Evolutionary conservation across 1,140 invertebrate genomes (phyloP).

Genomic region (Gonioctena quinquepunctata): DNA sequence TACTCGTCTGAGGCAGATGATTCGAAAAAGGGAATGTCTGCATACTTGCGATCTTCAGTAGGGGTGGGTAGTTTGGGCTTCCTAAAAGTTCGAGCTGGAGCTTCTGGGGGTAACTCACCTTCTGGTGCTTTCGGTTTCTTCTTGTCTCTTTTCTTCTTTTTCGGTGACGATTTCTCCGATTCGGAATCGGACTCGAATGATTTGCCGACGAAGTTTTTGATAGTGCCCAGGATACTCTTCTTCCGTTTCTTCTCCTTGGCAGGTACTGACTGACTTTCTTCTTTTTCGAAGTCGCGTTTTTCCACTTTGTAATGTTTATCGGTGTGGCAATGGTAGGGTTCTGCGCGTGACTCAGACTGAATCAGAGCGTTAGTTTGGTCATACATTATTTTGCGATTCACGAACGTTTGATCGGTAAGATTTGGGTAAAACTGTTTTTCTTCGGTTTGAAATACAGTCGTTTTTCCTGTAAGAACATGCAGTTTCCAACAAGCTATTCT

Average conservation of each 20-base stretch:
- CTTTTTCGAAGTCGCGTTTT: conserved; percentile 15
- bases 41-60: conserved; percentile 31
- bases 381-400: conserved; percentile 34
- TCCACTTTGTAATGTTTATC: conserved; percentile 33
- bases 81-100: conserved; percentile 31
- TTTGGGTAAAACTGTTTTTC: conserved; percentile 19
- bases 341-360: conserved; percentile 47
- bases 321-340: conserved; percentile 43
- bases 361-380: conserved; percentile 52
- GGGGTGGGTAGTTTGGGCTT: conserved; percentile 47
- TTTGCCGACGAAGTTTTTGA: conserved; percentile 49
- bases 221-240: conserved; percentile 50
- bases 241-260: conserved; percentile 47
- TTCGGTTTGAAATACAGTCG: conserved; percentile 43
- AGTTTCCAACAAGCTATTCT: conserved; percentile 54
- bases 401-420: conserved; percentile 8
- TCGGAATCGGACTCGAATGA: conserved; percentile 53
- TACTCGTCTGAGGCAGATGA: conserved; percentile 22
- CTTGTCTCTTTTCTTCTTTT: conserved; percentile 46
- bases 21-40: conserved; percentile 48
- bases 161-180: conserved; percentile 49
- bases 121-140: conserved; percentile 38
- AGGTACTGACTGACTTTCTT: conserved; percentile 2
- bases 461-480: conserved; percentile 56
- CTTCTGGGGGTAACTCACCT: conserved; percentile 24